These are phyloP conservation scores for Meloidogyne floridensis DNA, from an alignment of 1,140 invertebrate genomes.

Conservation along the genomic window DNA sequence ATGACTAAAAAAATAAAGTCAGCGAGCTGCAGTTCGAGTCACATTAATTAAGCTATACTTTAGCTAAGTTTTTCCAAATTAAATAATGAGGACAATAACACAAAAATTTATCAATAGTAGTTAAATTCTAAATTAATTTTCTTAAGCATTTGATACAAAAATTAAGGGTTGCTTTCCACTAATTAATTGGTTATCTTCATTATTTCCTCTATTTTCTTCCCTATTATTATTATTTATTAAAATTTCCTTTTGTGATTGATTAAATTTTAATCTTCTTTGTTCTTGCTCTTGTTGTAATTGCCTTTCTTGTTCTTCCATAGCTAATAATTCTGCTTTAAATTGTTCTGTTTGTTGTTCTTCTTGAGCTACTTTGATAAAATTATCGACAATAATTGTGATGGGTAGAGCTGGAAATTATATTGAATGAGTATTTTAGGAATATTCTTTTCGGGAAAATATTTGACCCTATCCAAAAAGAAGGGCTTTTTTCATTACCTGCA, in stretches of 20 bases:
- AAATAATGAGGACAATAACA: no score
- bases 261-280: slow-evolving; percentile 17
- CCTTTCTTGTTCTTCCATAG: slow-evolving; percentile 29
- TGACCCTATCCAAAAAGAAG: no score
- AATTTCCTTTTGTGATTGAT: slow-evolving; percentile 8
- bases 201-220: neutral
- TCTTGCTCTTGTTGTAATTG: slow-evolving; percentile 27
- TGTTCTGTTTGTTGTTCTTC: slow-evolving; percentile 64
- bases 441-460: no score
- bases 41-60: no score
- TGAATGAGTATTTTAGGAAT: no score
- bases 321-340: slow-evolving; percentile 38
- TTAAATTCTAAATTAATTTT: neutral
- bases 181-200: neutral
- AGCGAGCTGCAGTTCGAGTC: no score
- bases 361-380: slow-evolving; percentile 66
- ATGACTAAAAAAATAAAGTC: no score
- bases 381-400: slow-evolving; percentile 64
- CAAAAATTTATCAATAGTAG: no score
- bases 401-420: slow-evolving; percentile 47
- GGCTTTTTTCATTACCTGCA: no score
- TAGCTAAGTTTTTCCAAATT: no score
- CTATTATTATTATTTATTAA: neutral
- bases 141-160: neutral
- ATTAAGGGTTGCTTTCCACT: neutral